These are phyloP conservation scores for Lates japonicus DNA, from an alignment of 2,797 vertebrate genomes.

Conservation along the genomic window DNA sequence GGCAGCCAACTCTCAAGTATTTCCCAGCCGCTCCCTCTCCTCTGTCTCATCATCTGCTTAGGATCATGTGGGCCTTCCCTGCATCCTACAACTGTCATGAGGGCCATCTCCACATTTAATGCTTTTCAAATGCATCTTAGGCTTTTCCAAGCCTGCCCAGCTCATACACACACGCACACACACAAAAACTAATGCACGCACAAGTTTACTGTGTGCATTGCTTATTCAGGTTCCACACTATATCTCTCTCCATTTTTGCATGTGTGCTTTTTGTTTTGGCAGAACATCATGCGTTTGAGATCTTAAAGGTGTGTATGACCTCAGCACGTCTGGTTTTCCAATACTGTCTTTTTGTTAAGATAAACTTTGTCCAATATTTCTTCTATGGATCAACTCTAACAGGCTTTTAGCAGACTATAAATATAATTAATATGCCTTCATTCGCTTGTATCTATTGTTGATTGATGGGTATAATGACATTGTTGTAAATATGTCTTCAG, in stretches of 20 bases:
- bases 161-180: conserved; percentile 21
- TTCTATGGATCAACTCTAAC: conserved; percentile 1
- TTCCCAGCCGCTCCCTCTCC: conserved; percentile 41
- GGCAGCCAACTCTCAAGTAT: conserved; percentile 41
- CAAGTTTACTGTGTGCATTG: not conserved
- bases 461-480: not conserved
- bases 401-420: conserved; percentile 1
- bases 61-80: conserved; percentile 52
- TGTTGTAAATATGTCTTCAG: not conserved
- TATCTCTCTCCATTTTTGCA: conserved; percentile 11
- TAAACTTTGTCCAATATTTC: conserved; percentile 8
- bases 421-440: conserved; percentile 4
- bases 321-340: conserved; percentile 34
- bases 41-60: conserved; percentile 43
- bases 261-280: conserved; percentile 31
- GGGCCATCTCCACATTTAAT: conserved; percentile 56
- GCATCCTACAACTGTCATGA: conserved; percentile 48
- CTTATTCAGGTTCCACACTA: not conserved
- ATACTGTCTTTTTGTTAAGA: not conserved
- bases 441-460: not conserved
- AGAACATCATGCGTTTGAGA: conserved; percentile 23
- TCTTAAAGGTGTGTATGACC: conserved; percentile 41
- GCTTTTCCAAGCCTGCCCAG: conserved; percentile 24
- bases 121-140: conserved; percentile 54
- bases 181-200: conserved; percentile 19